A percentile compares a stretch with the other conserved stretches of the same genome.
Conservation (phyloP, 1,140 invertebrate species). For the Macrobrachium nipponense region DNA sequence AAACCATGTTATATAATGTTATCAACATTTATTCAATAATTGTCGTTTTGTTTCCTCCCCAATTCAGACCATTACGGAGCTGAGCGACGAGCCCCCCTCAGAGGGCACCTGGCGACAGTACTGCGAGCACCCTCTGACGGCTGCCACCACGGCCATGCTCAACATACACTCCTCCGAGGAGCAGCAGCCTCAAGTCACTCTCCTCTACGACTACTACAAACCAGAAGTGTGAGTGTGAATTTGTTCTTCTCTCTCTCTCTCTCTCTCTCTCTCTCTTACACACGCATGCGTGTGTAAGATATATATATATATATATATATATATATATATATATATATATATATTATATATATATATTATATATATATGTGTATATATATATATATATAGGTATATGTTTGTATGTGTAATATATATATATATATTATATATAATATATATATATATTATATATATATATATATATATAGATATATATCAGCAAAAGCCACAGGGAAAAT, state of each 20-base stretch:
- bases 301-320: constrained; percentile 15
- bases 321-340: constrained; percentile 5
- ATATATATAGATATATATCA: too few species aligned
- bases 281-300: not conserved
- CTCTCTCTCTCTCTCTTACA: too few species aligned
- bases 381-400: not conserved
- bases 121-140: constrained; percentile 44
- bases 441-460: constrained; percentile 4
- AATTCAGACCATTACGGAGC: constrained; percentile 50
- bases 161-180: constrained; percentile 49
- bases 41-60: not conserved
- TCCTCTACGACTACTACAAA: constrained; percentile 59
- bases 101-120: constrained; percentile 48
- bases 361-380: not conserved
- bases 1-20: too few species aligned
- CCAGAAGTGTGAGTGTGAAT: constrained; percentile 37
- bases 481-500: too few species aligned
- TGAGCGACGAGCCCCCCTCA: constrained; percentile 31
- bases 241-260: too few species aligned
- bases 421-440: constrained; percentile 11
- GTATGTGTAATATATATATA: not conserved
- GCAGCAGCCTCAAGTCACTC: constrained; percentile 39
- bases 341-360: not conserved
- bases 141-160: constrained; percentile 52
- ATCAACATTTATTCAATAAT: too few species aligned